phyloP scores from a whole-genome alignment of 2,888 invertebrate species.

The Chloromyia formosa region DNA sequence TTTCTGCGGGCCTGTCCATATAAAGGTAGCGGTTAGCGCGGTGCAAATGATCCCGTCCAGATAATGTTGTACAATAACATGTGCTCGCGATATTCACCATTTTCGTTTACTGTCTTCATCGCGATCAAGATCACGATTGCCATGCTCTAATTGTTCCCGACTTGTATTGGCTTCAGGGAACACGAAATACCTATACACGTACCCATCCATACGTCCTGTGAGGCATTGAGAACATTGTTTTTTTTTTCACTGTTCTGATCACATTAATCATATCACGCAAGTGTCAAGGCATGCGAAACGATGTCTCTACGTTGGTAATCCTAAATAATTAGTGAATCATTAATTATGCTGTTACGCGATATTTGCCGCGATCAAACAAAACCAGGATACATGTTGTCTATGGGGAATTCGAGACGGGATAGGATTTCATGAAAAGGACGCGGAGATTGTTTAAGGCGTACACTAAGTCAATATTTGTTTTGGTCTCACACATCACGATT shows the following conservation, averaged over 20 bases:
- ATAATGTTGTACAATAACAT: neutral
- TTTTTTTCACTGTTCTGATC: conserved; percentile 48
- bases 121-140: conserved; percentile 40
- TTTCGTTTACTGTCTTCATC: conserved; percentile 21
- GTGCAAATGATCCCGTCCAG: conserved; percentile 25
- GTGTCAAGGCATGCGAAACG: conserved; percentile 45
- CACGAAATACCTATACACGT: conserved; percentile 6
- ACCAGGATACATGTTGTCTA: neutral
- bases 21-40: conserved; percentile 33
- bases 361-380: conserved; percentile 43
- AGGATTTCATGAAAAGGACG: conserved; percentile 10
- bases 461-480: conserved; percentile 53
- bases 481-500: conserved; percentile 52
- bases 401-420: neutral
- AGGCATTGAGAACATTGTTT: neutral
- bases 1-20: conserved; percentile 6
- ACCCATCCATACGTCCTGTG: neutral
- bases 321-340: conserved; percentile 56
- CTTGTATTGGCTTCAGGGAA: conserved; percentile 38
- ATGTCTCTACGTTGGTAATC: conserved; percentile 48
- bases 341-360: conserved; percentile 52
- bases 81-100: conserved; percentile 11
- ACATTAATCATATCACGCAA: conserved; percentile 53
- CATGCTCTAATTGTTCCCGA: conserved; percentile 48
- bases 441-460: conserved; percentile 12